Conservation (phyloP, 2,797 vertebrate genomes). For the Pangasius mekongensis region DNA sequence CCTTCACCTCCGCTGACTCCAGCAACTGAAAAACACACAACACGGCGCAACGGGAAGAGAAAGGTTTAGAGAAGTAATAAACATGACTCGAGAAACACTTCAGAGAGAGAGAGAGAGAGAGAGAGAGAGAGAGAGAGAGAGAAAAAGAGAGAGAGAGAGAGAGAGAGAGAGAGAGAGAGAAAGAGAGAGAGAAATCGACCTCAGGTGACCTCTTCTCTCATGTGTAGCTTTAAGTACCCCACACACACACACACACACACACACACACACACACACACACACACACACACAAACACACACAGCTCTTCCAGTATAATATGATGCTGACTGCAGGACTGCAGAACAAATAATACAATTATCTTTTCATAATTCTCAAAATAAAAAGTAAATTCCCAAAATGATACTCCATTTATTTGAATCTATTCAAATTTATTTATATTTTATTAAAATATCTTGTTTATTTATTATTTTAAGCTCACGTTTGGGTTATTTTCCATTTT, state of each 20-base stretch:
- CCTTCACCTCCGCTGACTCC: constrained; percentile 92
- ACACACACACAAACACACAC: not conserved
- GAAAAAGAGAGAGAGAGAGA: not conserved
- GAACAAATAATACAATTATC: no score
- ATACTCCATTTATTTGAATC: no score
- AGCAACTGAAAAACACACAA: constrained; percentile 81
- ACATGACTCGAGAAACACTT: not conserved
- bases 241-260: not conserved
- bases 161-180: not conserved
- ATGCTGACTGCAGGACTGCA: not conserved
- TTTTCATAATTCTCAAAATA: no score
- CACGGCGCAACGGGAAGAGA: constrained; percentile 26
- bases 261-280: no score
- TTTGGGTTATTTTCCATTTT: no score
- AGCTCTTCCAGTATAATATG: not conserved
- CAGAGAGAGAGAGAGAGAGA: not conserved
- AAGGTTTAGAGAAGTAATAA: not conserved
- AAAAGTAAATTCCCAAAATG: no score
- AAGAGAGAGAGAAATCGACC: not conserved
- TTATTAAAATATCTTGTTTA: no score
- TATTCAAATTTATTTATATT: no score
- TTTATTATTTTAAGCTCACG: no score
- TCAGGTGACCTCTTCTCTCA: not conserved
- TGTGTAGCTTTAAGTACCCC: not conserved
- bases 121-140: not conserved